Evolutionary conservation across 2,113 vertebrate genomes (phyloP).

Genomic region (Bos indicus): DNA sequence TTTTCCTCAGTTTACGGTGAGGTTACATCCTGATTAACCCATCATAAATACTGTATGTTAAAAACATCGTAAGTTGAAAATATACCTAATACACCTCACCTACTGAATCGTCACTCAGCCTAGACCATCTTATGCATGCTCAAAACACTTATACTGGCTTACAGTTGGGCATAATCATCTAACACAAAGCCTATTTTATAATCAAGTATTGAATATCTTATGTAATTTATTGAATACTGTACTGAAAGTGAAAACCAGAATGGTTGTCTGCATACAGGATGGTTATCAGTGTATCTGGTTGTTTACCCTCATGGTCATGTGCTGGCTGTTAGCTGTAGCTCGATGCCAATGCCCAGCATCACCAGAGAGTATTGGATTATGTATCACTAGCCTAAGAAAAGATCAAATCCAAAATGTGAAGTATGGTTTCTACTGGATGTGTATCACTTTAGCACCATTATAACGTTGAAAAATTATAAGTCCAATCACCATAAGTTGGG

Average conservation of each 20-base stretch:
- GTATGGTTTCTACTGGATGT: neutral
- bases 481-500: neutral
- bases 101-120: neutral
- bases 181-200: neutral
- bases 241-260: neutral
- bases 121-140: neutral
- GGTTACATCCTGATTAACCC: neutral
- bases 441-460: neutral
- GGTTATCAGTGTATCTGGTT: neutral
- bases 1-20: neutral
- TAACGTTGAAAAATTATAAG: accelerated
- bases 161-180: neutral
- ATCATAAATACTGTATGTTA: neutral
- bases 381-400: neutral
- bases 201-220: neutral
- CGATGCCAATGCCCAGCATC: neutral
- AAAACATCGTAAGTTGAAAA: neutral
- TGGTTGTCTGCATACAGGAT: neutral
- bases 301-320: neutral
- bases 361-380: neutral
- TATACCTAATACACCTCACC: neutral
- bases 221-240: neutral
- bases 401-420: neutral
- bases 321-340: neutral
- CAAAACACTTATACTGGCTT: neutral